phyloP scores from a whole-genome alignment of 2,888 invertebrate genomes.

The Mycalesis mineus region DNA sequence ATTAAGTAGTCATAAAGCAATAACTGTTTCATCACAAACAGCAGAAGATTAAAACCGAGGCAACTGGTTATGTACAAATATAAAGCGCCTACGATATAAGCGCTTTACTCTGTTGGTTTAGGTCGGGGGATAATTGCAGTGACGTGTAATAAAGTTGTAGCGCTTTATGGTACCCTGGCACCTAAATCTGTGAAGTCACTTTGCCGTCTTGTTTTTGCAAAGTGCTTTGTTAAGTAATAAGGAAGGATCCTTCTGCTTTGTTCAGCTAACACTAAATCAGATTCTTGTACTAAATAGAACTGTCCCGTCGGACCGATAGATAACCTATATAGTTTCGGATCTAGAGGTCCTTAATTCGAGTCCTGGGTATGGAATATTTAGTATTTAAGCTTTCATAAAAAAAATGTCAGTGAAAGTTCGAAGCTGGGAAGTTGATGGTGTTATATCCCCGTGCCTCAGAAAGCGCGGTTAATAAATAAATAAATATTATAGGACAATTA shows the following conservation, averaged over 20 bases:
- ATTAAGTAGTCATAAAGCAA: too few species aligned
- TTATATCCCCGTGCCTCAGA: too few species aligned
- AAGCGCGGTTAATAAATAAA: too few species aligned
- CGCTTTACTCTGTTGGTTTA: slow-evolving; percentile 18
- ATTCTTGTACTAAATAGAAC: background rate
- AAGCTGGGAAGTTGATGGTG: too few species aligned
- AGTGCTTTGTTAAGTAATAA: background rate
- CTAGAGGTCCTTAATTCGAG: too few species aligned
- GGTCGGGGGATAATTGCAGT: slow-evolving; percentile 18
- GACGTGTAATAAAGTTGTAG: slow-evolving; percentile 11
- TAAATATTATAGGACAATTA: too few species aligned
- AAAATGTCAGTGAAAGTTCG: too few species aligned
- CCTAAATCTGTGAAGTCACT: background rate
- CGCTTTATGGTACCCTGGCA: slow-evolving; percentile 8
- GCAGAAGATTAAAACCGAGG: slow-evolving; percentile 1
- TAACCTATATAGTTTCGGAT: too few species aligned
- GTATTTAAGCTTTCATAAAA: too few species aligned
- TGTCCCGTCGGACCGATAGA: too few species aligned
- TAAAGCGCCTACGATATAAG: slow-evolving; percentile 3
- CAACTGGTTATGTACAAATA: slow-evolving; percentile 3
- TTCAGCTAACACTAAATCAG: too few species aligned
- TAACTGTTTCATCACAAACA: background rate
- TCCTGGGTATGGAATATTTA: too few species aligned
- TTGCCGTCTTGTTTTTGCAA: background rate
- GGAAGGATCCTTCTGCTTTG: background rate